A percentile compares a stretch with the other conserved stretches of the same genome.
phyloP scores from a whole-genome alignment of 1,140 invertebrate genomes.

The Camponotus floridanus region DNA sequence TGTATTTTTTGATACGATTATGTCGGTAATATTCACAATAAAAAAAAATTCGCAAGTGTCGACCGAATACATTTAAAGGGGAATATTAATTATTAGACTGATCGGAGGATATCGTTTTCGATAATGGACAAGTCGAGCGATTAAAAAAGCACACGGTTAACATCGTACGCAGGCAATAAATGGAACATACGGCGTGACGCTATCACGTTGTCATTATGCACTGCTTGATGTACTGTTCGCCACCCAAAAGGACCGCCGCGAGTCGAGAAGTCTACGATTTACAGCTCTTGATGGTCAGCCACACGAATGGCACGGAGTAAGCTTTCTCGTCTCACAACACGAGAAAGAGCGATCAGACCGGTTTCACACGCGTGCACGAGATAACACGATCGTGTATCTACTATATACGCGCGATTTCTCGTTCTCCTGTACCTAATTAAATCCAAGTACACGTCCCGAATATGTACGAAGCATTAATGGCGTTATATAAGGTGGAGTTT shows the following conservation, averaged over 20 bases:
- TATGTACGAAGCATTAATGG: background rate
- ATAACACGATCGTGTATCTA: conserved; percentile 31
- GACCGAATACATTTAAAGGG: background rate
- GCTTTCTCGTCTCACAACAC: conserved; percentile 50
- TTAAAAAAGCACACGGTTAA: conserved; percentile 48
- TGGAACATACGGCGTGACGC: conserved; percentile 15
- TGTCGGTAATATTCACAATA: background rate
- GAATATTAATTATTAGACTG: conserved; percentile 36
- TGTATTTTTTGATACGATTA: background rate
- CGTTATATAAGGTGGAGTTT: background rate
- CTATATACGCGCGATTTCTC: conserved; percentile 6
- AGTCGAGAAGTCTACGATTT: conserved; percentile 68
- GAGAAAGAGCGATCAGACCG: conserved; percentile 72
- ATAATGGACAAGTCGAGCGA: background rate
- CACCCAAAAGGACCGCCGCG: conserved; percentile 43
- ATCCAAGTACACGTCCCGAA: conserved; percentile 1
- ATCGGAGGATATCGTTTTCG: conserved; percentile 21
- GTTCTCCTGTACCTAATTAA: conserved; percentile 49
- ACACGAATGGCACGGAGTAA: conserved; percentile 49
- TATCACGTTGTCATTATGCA: conserved; percentile 42
- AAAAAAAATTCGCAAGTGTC: background rate
- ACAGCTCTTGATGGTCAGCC: conserved; percentile 58
- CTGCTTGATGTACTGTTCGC: background rate
- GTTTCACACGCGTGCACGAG: conserved; percentile 63
- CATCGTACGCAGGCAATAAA: conserved; percentile 46